Evolutionary conservation across 2,797 vertebrate species (phyloP), one percentile per base, ranked within the genome.

Genomic region (Spinus olivaceus): DNA sequence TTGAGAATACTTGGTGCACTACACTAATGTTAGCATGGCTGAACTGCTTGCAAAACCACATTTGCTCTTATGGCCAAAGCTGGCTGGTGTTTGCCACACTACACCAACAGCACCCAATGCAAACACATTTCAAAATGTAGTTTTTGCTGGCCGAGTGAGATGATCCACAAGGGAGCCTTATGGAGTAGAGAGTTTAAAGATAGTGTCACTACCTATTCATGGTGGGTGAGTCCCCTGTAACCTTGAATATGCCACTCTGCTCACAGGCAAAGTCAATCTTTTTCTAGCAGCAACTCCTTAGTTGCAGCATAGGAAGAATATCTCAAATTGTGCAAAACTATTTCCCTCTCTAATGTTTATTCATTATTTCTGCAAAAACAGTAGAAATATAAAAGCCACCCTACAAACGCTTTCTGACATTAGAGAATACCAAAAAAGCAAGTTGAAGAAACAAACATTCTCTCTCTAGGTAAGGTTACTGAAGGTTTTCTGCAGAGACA

Each of bases 51-150:
- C 14, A 46, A 32, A 60, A 70, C 17, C 18, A 27, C 14, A 8
- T 41, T n/a, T 70, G 20, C 12, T 37, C 32, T 47, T 35, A 51
- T 3, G 27, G 23, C 63, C 44, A 69, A 57, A 41, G 30, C 37
- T 72, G 39, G 32, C 25, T 0, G 0, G 13, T 24, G 32, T 59
- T 59, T 6, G 4, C 32, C 28, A 50, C 2, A 0, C 64, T 41
- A 53, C 33, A 49, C 63, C 49, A 81, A 53, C 0, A 15, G 25
- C 3, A 47, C 10, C 33, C 37, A 63, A 37, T 8, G 42, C 39
- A 53, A 83, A 66, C 10, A 33, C 18, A 42, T 27, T n/a, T 54
- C 80, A 70, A 33, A 18, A 16, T 12, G 2, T 7, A 49, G 41
- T 28, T 66, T 78, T 41, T 57, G 25, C 15, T 12, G 59, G 19